Conservation (phyloP, 2,113 vertebrate genomes). For the Heliornis fulica region DNA sequence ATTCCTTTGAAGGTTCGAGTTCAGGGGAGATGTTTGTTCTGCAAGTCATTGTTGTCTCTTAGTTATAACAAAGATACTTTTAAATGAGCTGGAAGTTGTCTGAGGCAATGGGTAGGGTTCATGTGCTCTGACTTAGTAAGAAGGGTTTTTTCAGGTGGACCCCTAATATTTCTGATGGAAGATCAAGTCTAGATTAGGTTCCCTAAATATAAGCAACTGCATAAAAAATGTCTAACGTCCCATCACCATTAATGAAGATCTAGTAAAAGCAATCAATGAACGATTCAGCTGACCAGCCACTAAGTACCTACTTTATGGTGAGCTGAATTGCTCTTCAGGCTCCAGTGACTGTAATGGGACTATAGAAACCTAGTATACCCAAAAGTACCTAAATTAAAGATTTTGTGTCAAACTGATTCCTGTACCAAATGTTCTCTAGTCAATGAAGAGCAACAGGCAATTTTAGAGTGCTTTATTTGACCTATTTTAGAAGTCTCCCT, state of each 20-base stretch:
- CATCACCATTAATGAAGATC: background rate
- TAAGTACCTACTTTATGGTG: background rate
- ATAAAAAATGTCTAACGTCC: background rate
- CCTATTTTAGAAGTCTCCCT: background rate
- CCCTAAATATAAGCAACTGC: background rate
- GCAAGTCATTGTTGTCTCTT: background rate
- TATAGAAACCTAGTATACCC: background rate
- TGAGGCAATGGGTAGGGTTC: background rate
- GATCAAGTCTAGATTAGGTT: background rate
- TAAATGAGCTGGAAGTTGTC: background rate
- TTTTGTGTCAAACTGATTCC: background rate
- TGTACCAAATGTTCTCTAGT: background rate
- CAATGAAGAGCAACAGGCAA: background rate
- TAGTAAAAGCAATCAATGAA: background rate
- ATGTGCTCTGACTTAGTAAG: background rate
- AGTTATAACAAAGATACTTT: background rate
- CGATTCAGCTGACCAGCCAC: background rate
- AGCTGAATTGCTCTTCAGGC: conserved; percentile 45
- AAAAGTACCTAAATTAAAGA: background rate
- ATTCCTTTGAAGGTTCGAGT: background rate
- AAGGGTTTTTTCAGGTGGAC: background rate
- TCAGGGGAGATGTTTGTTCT: background rate
- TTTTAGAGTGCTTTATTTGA: background rate
- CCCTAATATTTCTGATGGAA: background rate
- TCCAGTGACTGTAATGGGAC: background rate